Percentiles rank a stretch among this genome's conserved stretches.
These are phyloP conservation scores for Oryzias dopingdopingensis DNA, from an alignment of 2,797 vertebrate species.

Conservation along the genomic window DNA sequence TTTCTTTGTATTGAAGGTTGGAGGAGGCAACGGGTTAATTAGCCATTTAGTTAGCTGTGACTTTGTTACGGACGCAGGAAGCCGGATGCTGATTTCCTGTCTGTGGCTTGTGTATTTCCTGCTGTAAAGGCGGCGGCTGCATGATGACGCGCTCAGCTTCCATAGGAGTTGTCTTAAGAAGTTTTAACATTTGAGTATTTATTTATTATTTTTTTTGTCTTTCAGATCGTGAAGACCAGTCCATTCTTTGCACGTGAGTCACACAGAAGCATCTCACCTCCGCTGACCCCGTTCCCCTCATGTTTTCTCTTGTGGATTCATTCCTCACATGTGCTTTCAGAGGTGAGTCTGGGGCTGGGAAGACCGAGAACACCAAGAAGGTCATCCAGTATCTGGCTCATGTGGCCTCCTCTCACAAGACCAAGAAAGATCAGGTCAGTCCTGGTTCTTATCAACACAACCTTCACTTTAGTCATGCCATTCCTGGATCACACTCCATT, in stretches of 20 bases:
- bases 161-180: not conserved
- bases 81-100: constrained; percentile 72
- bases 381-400: constrained; percentile 98
- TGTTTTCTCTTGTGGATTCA: not conserved
- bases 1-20: constrained; percentile 4
- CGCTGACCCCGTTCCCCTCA: not conserved
- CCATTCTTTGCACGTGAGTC: constrained; percentile 99
- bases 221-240: constrained; percentile 93
- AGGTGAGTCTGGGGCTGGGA: constrained; percentile 96
- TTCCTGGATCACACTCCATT: not conserved
- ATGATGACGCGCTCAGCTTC: constrained; percentile 1
- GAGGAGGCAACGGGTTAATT: constrained; percentile 30
- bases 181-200: not conserved
- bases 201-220: not conserved
- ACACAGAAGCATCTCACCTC: not conserved
- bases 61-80: constrained; percentile 56
- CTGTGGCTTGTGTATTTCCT: constrained; percentile 58
- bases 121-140: constrained; percentile 21
- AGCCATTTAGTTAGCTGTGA: constrained; percentile 28
- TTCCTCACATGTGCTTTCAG: constrained; percentile 57
- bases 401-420: constrained; percentile 96
- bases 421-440: constrained; percentile 97
- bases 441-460: not conserved
- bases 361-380: constrained; percentile 98
- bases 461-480: not conserved